phyloP scores from a whole-genome alignment of 2,113 vertebrate species.

The Ellobius talpinus region DNA sequence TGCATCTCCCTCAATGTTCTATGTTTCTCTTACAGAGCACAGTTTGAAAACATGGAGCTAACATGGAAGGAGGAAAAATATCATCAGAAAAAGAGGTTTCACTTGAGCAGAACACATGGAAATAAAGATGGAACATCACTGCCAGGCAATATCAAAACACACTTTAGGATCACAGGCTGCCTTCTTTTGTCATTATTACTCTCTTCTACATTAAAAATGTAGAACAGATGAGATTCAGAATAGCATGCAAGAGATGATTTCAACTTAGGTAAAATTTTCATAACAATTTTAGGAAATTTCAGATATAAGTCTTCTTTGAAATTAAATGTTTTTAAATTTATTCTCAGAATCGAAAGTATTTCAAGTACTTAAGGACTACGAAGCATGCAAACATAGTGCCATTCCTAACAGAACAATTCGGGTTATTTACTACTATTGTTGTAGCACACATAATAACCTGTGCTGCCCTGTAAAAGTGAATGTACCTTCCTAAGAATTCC shows the following conservation, averaged over 20 bases:
- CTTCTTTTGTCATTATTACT: neutral
- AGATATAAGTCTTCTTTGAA: conserved; percentile 26
- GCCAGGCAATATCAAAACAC: neutral
- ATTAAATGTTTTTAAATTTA: neutral
- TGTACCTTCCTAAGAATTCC: conserved; percentile 69
- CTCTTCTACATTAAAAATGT: neutral
- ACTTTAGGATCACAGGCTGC: neutral
- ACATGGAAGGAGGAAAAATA: neutral
- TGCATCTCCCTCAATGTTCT: neutral
- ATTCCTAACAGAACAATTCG: neutral
- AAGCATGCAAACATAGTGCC: neutral
- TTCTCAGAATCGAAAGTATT: conserved; percentile 22
- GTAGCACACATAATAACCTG: conserved; percentile 65
- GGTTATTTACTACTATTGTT: neutral
- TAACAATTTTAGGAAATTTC: conserved; percentile 7
- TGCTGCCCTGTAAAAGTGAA: conserved; percentile 67
- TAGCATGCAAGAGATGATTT: neutral
- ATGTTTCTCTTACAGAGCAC: neutral
- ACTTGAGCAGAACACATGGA: neutral
- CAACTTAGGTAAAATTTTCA: conserved; percentile 11
- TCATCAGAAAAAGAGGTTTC: neutral
- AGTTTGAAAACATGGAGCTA: neutral
- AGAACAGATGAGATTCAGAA: neutral
- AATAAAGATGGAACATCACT: neutral
- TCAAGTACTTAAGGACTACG: conserved; percentile 24